A percentile compares a stretch with the other conserved stretches of the same genome.
Conservation (phyloP, 2,113 vertebrate genomes). For the Struthidea cinerea region DNA sequence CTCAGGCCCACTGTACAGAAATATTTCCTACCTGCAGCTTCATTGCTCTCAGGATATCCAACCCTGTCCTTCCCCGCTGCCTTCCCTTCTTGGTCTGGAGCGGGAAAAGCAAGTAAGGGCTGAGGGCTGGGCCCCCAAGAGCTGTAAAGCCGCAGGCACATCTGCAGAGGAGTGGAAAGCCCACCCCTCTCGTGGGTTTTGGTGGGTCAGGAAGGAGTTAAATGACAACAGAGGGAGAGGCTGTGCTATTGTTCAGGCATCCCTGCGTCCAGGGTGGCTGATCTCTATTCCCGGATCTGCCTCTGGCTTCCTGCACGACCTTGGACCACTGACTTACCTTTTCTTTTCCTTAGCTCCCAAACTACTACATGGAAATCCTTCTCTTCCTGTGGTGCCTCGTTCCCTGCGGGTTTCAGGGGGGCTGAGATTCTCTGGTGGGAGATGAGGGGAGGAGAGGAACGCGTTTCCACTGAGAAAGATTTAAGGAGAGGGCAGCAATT, state of each 20-base stretch:
- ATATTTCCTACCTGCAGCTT: not conserved
- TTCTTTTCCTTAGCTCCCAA: conserved; percentile 42
- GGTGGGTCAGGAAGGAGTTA: conserved; percentile 52
- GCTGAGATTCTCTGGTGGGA: not conserved
- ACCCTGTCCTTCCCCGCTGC: not conserved
- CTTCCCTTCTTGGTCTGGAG: not conserved
- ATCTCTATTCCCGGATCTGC: conserved; percentile 65
- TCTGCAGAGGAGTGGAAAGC: not conserved
- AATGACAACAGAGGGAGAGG: conserved; percentile 27
- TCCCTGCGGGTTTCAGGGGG: not conserved
- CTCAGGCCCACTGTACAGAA: not conserved
- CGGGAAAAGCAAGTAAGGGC: not conserved
- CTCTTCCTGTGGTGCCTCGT: not conserved
- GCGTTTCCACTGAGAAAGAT: not conserved
- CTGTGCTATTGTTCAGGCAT: conserved; percentile 60
- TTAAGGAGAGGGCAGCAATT: not conserved
- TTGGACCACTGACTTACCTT: conserved; percentile 31
- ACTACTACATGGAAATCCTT: not conserved
- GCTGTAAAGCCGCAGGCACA: not conserved
- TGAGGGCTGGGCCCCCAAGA: not conserved
- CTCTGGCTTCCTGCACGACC: conserved; percentile 56
- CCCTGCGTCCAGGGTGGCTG: conserved; percentile 21
- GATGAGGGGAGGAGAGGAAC: not conserved
- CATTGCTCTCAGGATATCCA: not conserved
- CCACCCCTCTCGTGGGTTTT: not conserved